Evolutionary conservation across 2,888 invertebrate species (phyloP), one percentile per base, ranked within the genome.

Genomic region (Trissoscelio sp.): DNA sequence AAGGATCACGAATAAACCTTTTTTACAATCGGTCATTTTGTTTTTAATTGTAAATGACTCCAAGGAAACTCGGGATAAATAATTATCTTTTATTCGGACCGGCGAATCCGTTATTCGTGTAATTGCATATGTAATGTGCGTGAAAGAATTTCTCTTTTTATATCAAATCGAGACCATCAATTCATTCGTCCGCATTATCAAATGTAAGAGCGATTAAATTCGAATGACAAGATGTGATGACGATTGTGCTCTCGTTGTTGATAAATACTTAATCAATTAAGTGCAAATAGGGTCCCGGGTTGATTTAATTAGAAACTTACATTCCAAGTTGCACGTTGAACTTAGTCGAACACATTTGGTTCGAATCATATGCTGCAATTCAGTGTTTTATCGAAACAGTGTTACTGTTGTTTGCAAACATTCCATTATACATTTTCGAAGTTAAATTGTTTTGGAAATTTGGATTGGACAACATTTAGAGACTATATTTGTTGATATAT

Each of bases 121-220:
- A 78, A 70, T 70, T 70, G 62, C 78, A 55, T 67, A 37, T 31
- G 69, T 55, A 69, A 62, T 46, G 55, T 6, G 77, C 69, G 69
- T 62, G 51, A 62, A 70, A 51, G 46, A 70, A 28, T 60, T 42
- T 46, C 24, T 34, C 12, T 20, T 73, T 64, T 55, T 44, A 42
- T 37, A 34, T 18, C 34, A 57, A 14, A 34, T 62, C 11, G 51
- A 18, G 18, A 62, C 55, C 55, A n/a, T 42, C 22, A 7, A 58
- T n/a, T n/a, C n/a, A n/a, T n/a, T n/a, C n/a, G n/a, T n/a, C n/a
- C n/a, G n/a, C n/a, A n/a, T n/a, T n/a, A n/a, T 34, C 48, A n/a
- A 31, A 37, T 60, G 18, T 12, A 7, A 16, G 24, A 37, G 16
- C 7, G 9, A 11, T 20, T 48, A 18, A 11, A 3, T 9, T 37